Evolutionary conservation across 1,140 invertebrate species (phyloP).

Genomic region (Physella acuta): DNA sequence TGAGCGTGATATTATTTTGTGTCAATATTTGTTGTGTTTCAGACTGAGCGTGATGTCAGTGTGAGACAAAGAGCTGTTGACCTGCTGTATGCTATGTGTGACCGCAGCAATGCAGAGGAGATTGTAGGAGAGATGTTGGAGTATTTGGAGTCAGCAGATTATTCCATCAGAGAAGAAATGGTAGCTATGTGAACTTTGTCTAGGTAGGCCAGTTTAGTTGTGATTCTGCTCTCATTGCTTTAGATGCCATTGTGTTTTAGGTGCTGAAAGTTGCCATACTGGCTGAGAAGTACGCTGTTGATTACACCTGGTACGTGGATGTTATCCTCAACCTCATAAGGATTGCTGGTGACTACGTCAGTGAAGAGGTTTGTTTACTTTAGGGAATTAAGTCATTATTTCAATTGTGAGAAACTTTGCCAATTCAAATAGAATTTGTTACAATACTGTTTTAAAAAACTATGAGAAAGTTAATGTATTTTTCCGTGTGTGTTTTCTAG

Average conservation of each 20-base stretch:
- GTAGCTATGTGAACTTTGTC: conserved; percentile 60
- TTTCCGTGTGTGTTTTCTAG: conserved; percentile 61
- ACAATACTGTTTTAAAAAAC: background rate
- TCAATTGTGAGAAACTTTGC: background rate
- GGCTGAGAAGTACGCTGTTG: conserved; percentile 98
- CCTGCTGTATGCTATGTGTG: conserved; percentile 99
- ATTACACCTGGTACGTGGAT: conserved; percentile 99
- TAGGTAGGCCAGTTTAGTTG: background rate
- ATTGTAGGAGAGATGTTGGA: conserved; percentile 99
- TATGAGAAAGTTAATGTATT: too few species aligned
- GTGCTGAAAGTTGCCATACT: conserved; percentile 98
- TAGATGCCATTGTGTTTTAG: conserved; percentile 45
- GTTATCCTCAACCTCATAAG: conserved; percentile 98
- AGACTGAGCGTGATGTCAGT: conserved; percentile 98
- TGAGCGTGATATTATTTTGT: background rate
- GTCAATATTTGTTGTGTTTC: too few species aligned
- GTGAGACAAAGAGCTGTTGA: conserved; percentile 98
- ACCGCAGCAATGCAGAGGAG: conserved; percentile 98
- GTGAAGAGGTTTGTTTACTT: conserved; percentile 64
- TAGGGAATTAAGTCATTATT: background rate
- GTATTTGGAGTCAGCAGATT: conserved; percentile 98
- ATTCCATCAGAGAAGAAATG: conserved; percentile 99
- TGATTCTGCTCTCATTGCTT: background rate
- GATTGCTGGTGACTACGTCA: conserved; percentile 99
- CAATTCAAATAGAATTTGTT: background rate